Percentiles rank a stretch among this genome's conserved stretches.
Conservation (phyloP, 2,797 vertebrate species). For the Myotis pilosus region DNA sequence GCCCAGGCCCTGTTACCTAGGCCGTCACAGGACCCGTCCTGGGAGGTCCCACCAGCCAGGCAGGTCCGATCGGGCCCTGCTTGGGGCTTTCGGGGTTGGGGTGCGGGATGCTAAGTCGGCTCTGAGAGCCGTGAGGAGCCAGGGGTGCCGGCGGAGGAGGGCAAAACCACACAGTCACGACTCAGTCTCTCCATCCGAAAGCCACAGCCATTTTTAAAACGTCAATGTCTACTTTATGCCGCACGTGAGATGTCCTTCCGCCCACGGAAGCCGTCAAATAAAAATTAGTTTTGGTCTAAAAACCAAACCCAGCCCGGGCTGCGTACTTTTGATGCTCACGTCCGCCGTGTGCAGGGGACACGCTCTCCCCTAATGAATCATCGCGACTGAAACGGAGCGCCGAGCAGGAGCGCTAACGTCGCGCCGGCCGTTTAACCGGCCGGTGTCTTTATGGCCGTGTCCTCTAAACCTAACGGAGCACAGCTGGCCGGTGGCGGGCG, state of each 20-base stretch:
- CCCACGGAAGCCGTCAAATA: conserved; percentile 72
- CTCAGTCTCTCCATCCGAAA: conserved; percentile 78
- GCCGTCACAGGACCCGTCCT: neutral
- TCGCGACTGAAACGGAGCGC: conserved; percentile 87
- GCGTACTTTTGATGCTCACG: conserved; percentile 77
- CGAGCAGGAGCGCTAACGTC: conserved; percentile 88
- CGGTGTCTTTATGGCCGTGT: conserved; percentile 91
- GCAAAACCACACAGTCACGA: conserved; percentile 77
- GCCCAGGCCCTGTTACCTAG: neutral
- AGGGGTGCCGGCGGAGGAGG: neutral
- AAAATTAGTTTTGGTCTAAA: conserved; percentile 75
- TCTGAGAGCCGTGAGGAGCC: neutral
- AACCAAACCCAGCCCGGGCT: conserved; percentile 44
- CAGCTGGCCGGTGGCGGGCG: conserved; percentile 90
- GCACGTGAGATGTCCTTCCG: conserved; percentile 60
- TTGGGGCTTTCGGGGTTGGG: neutral
- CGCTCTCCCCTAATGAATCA: conserved; percentile 85
- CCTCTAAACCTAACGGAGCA: conserved; percentile 91
- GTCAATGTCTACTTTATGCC: conserved; percentile 41
- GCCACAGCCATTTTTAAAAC: conserved; percentile 69
- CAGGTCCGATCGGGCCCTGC: neutral
- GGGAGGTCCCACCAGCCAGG: neutral
- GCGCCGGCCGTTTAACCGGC: conserved; percentile 89
- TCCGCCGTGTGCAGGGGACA: conserved; percentile 83
- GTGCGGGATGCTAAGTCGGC: neutral